Base-by-base conservation (phyloP, 2,113 vertebrate species). In the Vidua macroura region DNA sequence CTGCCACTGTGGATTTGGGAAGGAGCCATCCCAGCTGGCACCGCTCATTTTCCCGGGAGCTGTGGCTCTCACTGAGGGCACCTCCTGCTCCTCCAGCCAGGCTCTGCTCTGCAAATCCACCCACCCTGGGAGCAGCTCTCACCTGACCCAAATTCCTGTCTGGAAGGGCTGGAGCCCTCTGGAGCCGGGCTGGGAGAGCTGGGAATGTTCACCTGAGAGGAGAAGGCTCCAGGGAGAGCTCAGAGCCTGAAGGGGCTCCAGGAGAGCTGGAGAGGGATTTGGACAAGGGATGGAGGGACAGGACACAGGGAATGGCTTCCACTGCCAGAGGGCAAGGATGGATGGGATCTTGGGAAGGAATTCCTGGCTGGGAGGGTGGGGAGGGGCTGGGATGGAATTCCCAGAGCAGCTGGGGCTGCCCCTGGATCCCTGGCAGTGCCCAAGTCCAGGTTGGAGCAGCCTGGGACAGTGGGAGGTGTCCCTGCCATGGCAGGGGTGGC, bases 1-100 rank as follows among this genome's bases (percentile, higher is more conserved):
- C 87, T 76, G 69, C 8, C n/a, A 0, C 53, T 0, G 39, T 0
- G 20, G 60, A 1, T 13, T 6, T 37, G 6, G 2, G 53, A 5
- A 27, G 27, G 20, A 22, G 22, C 23, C 12, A 7, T 17, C 60
- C 82, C 44, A 13, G 69, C 25, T 46, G 55, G 13, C 5, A 0
- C 9, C 89, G 94, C 84, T 89, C 84, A 24, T 31, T 76, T 56
- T 4, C 85, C 83, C 6, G 20, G 0, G 9, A 51, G 92, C 64
- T 16, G 35, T 1, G n/a, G 28, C 73, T 74, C 37, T 2, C 31
- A 1, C 49, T 2, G 24, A 4, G 20, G 55, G 21, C 52, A 24
- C 31, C 39, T 41, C 78, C 25, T 8, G 1, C 5, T 4, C 59
- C 37, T n/a, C 7, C 83, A 67, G 53, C 20, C 39, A 3, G 20